phyloP scores from a whole-genome alignment of 2,888 invertebrate species.

The Strigamia transsilvanica region DNA sequence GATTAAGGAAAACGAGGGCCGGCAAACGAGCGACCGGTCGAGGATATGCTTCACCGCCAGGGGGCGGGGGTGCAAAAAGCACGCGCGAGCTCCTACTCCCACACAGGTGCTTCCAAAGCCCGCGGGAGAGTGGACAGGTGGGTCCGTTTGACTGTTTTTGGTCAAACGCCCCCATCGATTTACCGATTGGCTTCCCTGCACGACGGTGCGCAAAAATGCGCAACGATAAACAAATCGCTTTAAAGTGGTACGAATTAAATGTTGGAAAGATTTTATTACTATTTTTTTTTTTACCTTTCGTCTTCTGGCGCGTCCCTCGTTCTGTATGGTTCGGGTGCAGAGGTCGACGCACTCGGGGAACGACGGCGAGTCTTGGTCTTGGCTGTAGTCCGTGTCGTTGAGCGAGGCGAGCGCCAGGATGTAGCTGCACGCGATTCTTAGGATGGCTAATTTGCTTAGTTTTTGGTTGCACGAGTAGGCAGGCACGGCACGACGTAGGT shows the following conservation, averaged over 20 bases:
- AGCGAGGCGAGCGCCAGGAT: conserved; percentile 84
- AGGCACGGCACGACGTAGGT: conserved; percentile 82
- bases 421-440: conserved; percentile 92
- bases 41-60: conserved; percentile 17
- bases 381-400: conserved; percentile 75
- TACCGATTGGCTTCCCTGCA: neutral
- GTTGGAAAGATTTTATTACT: neutral
- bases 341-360: conserved; percentile 81
- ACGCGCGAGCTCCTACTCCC: neutral
- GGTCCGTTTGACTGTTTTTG: neutral
- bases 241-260: too few species aligned
- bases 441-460: conserved; percentile 88
- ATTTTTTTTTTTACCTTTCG: conserved; percentile 70
- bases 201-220: neutral
- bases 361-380: conserved; percentile 71
- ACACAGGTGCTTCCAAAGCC: conserved; percentile 17
- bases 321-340: conserved; percentile 91
- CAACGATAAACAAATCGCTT: too few species aligned
- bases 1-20: conserved; percentile 1
- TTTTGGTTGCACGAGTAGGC: conserved; percentile 93
- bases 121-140: neutral
- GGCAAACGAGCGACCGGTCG: neutral
- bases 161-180: conserved; percentile 8
- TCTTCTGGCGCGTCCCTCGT: conserved; percentile 87
- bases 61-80: conserved; percentile 33